Evolutionary conservation across 1,140 invertebrate species (phyloP).

Genomic region (Wiebesia pumilae): DNA sequence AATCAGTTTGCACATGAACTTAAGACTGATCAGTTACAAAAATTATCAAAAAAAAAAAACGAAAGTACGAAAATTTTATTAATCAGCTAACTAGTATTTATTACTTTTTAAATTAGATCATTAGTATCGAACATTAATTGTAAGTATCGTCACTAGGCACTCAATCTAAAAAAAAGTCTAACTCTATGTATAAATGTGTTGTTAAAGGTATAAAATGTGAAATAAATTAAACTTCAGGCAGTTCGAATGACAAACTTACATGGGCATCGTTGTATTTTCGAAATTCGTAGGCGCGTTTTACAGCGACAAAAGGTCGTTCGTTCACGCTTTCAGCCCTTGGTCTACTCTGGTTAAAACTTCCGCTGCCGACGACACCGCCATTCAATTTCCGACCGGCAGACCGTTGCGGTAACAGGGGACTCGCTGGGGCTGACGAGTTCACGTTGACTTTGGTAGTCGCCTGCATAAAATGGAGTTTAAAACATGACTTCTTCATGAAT

Average conservation of each 20-base stretch:
- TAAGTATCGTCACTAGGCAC: background rate
- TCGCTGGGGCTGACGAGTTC: constrained; percentile 76
- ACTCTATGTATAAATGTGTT: background rate
- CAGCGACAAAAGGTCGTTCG: constrained; percentile 80
- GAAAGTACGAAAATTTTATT: background rate
- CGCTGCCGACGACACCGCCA: constrained; percentile 65
- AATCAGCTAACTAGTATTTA: background rate
- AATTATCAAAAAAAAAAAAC: background rate
- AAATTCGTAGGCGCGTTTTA: constrained; percentile 80
- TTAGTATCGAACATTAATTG: background rate
- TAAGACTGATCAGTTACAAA: background rate
- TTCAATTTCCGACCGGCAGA: constrained; percentile 78
- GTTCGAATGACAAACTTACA: constrained; percentile 60
- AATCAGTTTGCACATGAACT: background rate
- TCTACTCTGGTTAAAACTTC: constrained; percentile 70
- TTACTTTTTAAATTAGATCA: background rate
- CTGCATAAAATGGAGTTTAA: constrained; percentile 41
- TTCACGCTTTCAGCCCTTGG: constrained; percentile 71
- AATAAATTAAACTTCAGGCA: background rate
- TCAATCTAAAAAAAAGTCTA: background rate
- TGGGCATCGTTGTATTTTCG: constrained; percentile 73
- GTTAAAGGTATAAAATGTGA: background rate
- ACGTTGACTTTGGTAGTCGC: constrained; percentile 59
- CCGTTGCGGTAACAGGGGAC: constrained; percentile 78
- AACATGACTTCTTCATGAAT: too few species aligned